These are phyloP conservation scores for Galleria mellonella DNA, from an alignment of 1,140 invertebrate species.

Conservation along the genomic window DNA sequence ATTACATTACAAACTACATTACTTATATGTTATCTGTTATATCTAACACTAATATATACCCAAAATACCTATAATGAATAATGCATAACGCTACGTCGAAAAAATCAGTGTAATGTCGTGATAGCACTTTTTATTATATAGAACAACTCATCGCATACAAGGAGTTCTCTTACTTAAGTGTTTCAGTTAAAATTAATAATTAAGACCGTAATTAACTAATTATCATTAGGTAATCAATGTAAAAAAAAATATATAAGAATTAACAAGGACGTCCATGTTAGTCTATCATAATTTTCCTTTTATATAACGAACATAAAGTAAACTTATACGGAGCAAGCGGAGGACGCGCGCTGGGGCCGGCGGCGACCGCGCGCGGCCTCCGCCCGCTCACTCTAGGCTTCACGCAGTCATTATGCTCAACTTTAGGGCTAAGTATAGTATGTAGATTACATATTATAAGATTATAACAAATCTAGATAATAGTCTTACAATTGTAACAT, in stretches of 20 bases:
- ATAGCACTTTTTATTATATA: slow-evolving; percentile 64
- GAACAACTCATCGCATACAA: slow-evolving; percentile 60
- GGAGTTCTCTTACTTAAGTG: slow-evolving; percentile 65
- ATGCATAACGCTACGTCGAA: slow-evolving; percentile 71
- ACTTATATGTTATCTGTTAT: slow-evolving; percentile 69
- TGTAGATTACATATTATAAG: slow-evolving; percentile 45
- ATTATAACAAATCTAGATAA: slow-evolving; percentile 68
- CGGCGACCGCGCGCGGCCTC: slow-evolving; percentile 12
- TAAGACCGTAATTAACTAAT: slow-evolving; percentile 77
- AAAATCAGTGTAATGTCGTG: slow-evolving; percentile 63
- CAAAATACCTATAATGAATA: slow-evolving; percentile 75
- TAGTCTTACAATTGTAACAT: slow-evolving; percentile 67
- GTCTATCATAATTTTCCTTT: slow-evolving; percentile 76
- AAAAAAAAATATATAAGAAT: slow-evolving; percentile 51
- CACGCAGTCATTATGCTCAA: slow-evolving; percentile 16
- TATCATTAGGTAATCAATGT: slow-evolving; percentile 69
- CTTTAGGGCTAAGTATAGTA: slow-evolving; percentile 51
- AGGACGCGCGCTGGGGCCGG: slow-evolving; percentile 10
- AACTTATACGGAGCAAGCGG: slow-evolving; percentile 16
- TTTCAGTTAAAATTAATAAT: slow-evolving; percentile 73
- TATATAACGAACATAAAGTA: slow-evolving; percentile 70
- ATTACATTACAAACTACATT: slow-evolving; percentile 72
- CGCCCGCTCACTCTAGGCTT: slow-evolving; percentile 9
- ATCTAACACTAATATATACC: slow-evolving; percentile 73
- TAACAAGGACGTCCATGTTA: slow-evolving; percentile 67